Conservation (phyloP, 2,797 vertebrate genomes). For the Borostomias antarcticus region DNA sequence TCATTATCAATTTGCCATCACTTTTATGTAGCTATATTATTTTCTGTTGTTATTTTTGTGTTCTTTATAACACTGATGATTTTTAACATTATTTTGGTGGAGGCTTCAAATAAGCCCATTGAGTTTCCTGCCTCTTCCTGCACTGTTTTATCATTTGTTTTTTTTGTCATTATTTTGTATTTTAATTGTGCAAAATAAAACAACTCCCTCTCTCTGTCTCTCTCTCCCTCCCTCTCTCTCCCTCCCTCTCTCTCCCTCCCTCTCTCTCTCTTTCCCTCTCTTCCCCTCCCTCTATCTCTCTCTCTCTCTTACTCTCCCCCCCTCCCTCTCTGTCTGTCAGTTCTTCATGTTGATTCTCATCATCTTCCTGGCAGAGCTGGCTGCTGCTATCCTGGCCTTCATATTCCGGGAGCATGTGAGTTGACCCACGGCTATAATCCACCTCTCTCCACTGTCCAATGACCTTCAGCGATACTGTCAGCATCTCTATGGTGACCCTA, state of each 20-base stretch:
- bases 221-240: not conserved
- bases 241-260: slow-evolving; percentile 9
- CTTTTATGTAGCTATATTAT: no score
- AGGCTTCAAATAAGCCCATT: no score
- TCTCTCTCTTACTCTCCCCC: slow-evolving; percentile 29
- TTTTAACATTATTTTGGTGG: no score
- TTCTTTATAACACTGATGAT: no score
- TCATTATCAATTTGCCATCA: no score
- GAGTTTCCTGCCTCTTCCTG: no score
- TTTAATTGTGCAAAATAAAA: no score
- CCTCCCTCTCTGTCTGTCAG: no score
- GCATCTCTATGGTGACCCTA: not conserved
- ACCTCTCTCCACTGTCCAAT: slow-evolving; percentile 4
- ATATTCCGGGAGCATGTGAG: slow-evolving; percentile 94
- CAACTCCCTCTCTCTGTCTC: not conserved
- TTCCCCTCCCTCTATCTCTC: slow-evolving; percentile 29
- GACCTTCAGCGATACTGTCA: not conserved
- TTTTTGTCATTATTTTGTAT: no score
- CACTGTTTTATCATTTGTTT: no score
- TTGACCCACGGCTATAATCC: slow-evolving; percentile 34
- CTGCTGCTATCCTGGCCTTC: slow-evolving; percentile 92
- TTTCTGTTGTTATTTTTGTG: no score
- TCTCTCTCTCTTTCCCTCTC: slow-evolving; percentile 1
- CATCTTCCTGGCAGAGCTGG: slow-evolving; percentile 95
- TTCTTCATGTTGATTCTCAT: slow-evolving; percentile 96